phyloP scores from a whole-genome alignment of 2,797 vertebrate species.

The Cottoperca gobio region DNA sequence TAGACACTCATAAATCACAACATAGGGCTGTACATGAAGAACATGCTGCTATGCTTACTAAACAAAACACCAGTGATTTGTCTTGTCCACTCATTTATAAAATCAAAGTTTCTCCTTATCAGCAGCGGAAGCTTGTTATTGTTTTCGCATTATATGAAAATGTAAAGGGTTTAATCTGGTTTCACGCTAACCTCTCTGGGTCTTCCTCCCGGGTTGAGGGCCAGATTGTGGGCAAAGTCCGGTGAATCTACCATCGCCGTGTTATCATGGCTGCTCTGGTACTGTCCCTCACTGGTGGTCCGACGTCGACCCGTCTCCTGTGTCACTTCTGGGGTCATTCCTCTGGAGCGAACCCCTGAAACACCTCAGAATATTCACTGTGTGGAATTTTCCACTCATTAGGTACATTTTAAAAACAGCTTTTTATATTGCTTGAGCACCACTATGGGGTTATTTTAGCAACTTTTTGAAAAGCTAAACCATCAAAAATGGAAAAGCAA shows the following conservation, averaged over 20 bases:
- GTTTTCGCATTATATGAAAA: background rate
- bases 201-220: slow-evolving; percentile 92
- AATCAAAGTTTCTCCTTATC: background rate
- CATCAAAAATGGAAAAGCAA: background rate
- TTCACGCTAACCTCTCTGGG: slow-evolving; percentile 89
- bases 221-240: slow-evolving; percentile 90
- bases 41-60: background rate
- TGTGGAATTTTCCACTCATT: background rate
- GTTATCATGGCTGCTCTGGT: slow-evolving; percentile 88
- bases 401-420: background rate
- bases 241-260: slow-evolving; percentile 83
- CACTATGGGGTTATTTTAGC: background rate
- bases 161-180: background rate
- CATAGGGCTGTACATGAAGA: background rate
- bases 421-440: background rate
- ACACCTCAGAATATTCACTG: slow-evolving; percentile 17
- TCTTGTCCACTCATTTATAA: no score
- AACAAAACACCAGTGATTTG: no score
- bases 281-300: slow-evolving; percentile 93
- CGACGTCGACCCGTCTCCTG: slow-evolving; percentile 82
- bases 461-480: background rate
- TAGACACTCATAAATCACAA: background rate
- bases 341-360: slow-evolving; percentile 91
- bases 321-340: slow-evolving; percentile 87
- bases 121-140: no score